phyloP scores from a whole-genome alignment of 2,888 invertebrate genomes.

The Agriopis aurantiaria region DNA sequence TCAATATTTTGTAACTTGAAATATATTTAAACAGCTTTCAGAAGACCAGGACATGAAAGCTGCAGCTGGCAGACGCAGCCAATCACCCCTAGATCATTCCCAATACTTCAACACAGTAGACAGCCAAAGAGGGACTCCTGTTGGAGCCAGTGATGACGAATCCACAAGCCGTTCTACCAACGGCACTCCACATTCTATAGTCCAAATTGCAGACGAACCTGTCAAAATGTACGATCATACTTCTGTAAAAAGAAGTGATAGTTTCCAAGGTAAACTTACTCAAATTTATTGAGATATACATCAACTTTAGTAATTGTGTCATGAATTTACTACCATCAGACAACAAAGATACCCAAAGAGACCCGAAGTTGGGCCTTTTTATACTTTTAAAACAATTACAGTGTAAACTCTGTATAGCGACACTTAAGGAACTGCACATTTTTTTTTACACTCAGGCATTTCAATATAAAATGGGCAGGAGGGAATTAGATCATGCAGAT shows the following conservation, averaged over 20 bases:
- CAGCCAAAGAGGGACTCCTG: conserved; percentile 76
- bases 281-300: neutral
- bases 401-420: no score
- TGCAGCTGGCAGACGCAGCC: conserved; percentile 73
- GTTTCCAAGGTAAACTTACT: conserved; percentile 71
- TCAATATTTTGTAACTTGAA: neutral
- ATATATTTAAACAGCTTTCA: conserved; percentile 65
- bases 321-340: no score
- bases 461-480: no score
- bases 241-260: conserved; percentile 77
- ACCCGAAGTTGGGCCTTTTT: no score
- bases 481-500: no score
- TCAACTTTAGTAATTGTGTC: no score
- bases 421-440: no score
- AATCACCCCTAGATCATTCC: conserved; percentile 74
- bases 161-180: conserved; percentile 77
- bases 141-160: conserved; percentile 84
- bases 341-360: no score
- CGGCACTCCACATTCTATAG: conserved; percentile 89
- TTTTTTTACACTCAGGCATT: no score
- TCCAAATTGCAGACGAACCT: conserved; percentile 87
- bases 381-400: no score
- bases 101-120: conserved; percentile 70
- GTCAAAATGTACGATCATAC: conserved; percentile 77
- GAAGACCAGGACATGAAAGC: conserved; percentile 84